Percentiles rank a stretch among this genome's conserved stretches.
These are phyloP conservation scores for Apamea anceps DNA, from an alignment of 2,888 invertebrate species.

Conservation along the genomic window DNA sequence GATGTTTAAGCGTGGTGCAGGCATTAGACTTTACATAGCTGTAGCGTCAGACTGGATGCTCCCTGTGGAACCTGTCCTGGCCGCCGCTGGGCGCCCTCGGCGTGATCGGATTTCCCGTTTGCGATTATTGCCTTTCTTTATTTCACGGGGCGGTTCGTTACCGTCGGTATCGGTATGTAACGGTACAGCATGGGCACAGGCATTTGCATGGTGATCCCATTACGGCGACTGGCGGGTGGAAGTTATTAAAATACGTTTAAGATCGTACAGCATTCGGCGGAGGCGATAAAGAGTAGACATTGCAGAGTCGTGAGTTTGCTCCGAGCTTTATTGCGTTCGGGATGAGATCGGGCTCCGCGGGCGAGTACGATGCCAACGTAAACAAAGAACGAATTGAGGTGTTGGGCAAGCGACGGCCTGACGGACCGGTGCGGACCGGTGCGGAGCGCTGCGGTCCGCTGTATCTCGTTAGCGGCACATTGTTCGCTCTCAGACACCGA, in stretches of 20 bases:
- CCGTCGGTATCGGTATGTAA: conserved; percentile 84
- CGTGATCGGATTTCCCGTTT: conserved; percentile 86
- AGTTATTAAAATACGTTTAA: conserved; percentile 89
- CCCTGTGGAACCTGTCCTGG: conserved; percentile 72
- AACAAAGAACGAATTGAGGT: conserved; percentile 86
- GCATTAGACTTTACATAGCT: conserved; percentile 75
- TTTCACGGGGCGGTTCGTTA: conserved; percentile 85
- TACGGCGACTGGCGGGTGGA: conserved; percentile 84
- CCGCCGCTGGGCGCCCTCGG: conserved; percentile 74
- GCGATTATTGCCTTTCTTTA: conserved; percentile 87
- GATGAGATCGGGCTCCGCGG: conserved; percentile 82
- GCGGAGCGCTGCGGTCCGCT: conserved; percentile 60
- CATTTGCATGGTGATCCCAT: conserved; percentile 88
- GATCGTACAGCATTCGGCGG: conserved; percentile 84
- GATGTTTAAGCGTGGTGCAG: conserved; percentile 67
- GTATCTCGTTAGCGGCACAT: conserved; percentile 82
- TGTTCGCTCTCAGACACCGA: conserved; percentile 74
- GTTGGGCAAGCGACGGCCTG: conserved; percentile 77
- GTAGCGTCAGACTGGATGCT: conserved; percentile 71
- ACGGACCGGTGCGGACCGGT: conserved; percentile 67
- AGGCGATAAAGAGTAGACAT: conserved; percentile 86
- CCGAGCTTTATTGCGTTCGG: conserved; percentile 87
- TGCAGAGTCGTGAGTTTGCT: conserved; percentile 87
- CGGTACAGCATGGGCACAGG: conserved; percentile 82
- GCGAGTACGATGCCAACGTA: conserved; percentile 80